Evolutionary conservation across 2,888 invertebrate genomes (phyloP).

Genomic region (Holacanthella duospinosa): DNA sequence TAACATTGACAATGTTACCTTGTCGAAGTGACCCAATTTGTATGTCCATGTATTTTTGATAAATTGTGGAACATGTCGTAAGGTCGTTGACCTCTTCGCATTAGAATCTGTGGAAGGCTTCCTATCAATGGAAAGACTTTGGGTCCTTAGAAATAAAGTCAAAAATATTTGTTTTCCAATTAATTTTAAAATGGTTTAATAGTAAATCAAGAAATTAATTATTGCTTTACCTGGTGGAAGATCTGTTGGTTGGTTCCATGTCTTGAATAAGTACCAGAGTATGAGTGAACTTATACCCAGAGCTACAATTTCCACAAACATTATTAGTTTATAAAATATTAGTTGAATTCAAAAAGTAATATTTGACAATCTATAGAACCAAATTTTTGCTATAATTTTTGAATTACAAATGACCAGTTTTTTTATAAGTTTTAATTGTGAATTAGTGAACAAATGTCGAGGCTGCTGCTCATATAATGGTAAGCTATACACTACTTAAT

Average conservation of each 20-base stretch:
- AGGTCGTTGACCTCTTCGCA: background rate
- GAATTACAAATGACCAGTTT: too few species aligned
- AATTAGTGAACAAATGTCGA: too few species aligned
- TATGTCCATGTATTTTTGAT: conserved; percentile 1
- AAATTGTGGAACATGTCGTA: background rate
- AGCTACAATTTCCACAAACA: background rate
- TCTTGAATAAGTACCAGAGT: background rate
- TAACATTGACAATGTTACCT: too few species aligned
- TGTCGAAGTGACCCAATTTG: background rate
- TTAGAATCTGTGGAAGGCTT: background rate
- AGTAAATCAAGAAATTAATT: background rate
- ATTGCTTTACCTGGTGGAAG: background rate
- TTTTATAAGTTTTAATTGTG: too few species aligned
- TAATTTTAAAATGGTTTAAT: background rate
- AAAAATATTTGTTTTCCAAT: background rate
- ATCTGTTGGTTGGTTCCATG: background rate
- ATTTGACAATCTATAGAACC: too few species aligned
- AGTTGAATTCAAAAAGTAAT: too few species aligned
- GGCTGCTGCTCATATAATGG: too few species aligned
- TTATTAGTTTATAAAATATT: too few species aligned
- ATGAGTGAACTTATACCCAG: background rate
- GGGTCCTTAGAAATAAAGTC: conserved; percentile 4
- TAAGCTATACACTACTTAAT: too few species aligned
- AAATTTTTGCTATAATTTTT: too few species aligned
- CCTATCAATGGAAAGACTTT: background rate